Conservation (phyloP, 1,140 invertebrate genomes). For the Araneus ventricosus region DNA sequence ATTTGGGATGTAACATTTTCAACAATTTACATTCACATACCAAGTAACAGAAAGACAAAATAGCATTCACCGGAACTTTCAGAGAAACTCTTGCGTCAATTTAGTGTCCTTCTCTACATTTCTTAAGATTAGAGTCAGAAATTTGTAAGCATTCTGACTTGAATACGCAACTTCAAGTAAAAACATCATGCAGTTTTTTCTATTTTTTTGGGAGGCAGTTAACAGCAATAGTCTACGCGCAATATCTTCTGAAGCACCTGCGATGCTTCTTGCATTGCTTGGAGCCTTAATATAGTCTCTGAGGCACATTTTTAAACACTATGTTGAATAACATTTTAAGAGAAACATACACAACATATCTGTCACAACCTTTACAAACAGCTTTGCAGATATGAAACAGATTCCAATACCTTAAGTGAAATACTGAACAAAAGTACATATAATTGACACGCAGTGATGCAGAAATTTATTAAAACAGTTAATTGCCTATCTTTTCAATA, state of each 20-base stretch:
- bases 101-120: neutral
- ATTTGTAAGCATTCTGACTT: neutral
- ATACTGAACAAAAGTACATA: neutral
- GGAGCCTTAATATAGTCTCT: neutral
- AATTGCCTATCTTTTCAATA: neutral
- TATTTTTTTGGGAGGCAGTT: neutral
- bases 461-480: neutral
- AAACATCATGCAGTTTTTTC: neutral
- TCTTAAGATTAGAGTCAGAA: neutral
- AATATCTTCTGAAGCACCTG: neutral
- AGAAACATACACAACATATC: conserved; percentile 1
- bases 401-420: conserved; percentile 1
- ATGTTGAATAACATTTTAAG: neutral
- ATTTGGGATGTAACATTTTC: neutral
- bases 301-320: neutral
- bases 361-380: conserved; percentile 18
- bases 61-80: neutral
- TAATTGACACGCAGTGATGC: too few relatives aligned
- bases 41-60: neutral
- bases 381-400: neutral
- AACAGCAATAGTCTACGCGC: neutral
- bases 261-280: neutral
- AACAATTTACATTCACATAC: neutral
- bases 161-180: neutral
- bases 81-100: neutral